Evolutionary conservation across 2,888 invertebrate species (phyloP).

Genomic region (Ptilodon capucinus): DNA sequence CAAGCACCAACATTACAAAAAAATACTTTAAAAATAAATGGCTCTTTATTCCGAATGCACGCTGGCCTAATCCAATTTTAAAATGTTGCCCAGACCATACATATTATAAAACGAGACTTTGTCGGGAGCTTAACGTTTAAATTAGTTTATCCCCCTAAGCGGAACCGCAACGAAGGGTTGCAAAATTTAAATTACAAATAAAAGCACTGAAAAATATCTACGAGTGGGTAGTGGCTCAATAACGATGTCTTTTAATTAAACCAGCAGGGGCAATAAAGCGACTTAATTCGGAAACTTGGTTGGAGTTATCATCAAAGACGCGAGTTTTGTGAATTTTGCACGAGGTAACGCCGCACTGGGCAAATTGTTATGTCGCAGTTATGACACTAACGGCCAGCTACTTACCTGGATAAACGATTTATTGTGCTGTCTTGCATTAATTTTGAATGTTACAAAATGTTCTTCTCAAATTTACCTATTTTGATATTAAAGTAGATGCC

Average conservation of each 20-base stretch:
- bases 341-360: conserved; percentile 31
- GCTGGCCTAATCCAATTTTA: conserved; percentile 69
- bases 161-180: conserved; percentile 75
- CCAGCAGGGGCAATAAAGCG: conserved; percentile 77
- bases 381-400: conserved; percentile 5
- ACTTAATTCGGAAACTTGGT: conserved; percentile 69
- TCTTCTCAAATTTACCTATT: background rate
- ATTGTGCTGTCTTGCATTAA: conserved; percentile 6
- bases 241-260: conserved; percentile 81
- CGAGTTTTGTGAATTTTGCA: conserved; percentile 44
- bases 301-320: conserved; percentile 48
- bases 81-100: conserved; percentile 70
- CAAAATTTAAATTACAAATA: conserved; percentile 83
- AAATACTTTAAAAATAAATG: conserved; percentile 7
- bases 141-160: conserved; percentile 81
- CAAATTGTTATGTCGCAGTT: conserved; percentile 32
- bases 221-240: conserved; percentile 79
- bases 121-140: conserved; percentile 79
- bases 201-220: conserved; percentile 81
- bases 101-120: conserved; percentile 75
- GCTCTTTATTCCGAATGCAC: conserved; percentile 48
- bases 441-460: background rate
- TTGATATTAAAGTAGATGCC: no score
- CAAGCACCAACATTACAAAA: background rate
- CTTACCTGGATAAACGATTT: conserved; percentile 17